These are phyloP conservation scores for Brachionus koreanus DNA, from an alignment of 1,140 invertebrate genomes.

Conservation along the genomic window DNA sequence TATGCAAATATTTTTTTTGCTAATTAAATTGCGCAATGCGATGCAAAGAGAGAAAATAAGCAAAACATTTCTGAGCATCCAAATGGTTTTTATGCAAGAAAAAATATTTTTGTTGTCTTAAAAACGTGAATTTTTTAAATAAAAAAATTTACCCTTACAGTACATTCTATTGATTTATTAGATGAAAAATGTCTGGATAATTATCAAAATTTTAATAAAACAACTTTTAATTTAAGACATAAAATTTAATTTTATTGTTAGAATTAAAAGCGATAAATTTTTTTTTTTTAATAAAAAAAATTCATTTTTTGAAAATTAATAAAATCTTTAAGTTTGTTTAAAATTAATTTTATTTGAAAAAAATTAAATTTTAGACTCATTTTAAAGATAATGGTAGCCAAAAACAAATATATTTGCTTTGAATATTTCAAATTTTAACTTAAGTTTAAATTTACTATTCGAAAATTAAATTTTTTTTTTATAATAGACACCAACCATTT, in stretches of 20 bases:
- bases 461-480: not conserved
- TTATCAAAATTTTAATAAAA: no score
- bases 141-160: not conserved
- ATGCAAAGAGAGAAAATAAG: not conserved
- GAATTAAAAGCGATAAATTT: no score
- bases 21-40: slow-evolving; percentile 1
- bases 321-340: no score
- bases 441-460: not conserved
- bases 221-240: no score
- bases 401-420: no score
- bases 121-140: not conserved
- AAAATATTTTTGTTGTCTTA: not conserved
- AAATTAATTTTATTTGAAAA: no score
- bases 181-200: not conserved
- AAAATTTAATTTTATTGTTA: no score
- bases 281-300: no score
- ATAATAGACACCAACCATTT: not conserved
- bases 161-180: not conserved
- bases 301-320: no score
- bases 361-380: no score
- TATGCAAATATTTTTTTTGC: not conserved
- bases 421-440: no score
- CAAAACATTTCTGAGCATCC: not conserved
- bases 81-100: not conserved
- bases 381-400: no score